A percentile compares a stretch with the other conserved stretches of the same genome.
Evolutionary conservation across 2,113 vertebrate species (phyloP).

Genomic region (Orientallactaga bullata): DNA sequence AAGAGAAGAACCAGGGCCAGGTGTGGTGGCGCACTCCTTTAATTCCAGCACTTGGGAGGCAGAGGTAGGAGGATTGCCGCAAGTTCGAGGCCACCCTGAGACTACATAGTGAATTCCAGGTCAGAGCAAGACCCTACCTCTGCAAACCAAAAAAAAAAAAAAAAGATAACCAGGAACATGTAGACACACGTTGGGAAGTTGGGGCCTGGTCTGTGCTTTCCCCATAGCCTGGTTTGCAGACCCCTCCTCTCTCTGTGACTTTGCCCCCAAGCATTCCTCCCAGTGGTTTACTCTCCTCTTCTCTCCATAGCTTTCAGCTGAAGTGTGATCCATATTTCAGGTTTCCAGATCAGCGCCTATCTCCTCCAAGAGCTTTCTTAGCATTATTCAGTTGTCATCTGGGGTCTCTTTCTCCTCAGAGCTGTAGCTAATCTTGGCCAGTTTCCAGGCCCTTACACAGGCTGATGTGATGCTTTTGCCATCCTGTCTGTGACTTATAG

Average conservation of each 20-base stretch:
- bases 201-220: neutral
- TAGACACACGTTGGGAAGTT: too few relatives aligned
- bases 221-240: too few relatives aligned
- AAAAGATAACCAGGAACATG: neutral
- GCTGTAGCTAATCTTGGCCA: neutral
- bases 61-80: too few relatives aligned
- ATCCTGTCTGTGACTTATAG: neutral
- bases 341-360: neutral
- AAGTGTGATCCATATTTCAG: neutral
- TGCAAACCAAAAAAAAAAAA: too few relatives aligned
- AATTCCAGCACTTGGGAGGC: too few relatives aligned
- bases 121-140: too few relatives aligned
- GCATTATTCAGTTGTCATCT: neutral
- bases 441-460: neutral
- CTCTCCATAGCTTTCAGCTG: neutral
- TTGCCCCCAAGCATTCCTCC: neutral
- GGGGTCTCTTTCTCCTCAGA: neutral
- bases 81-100: too few relatives aligned
- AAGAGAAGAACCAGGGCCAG: neutral
- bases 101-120: too few relatives aligned
- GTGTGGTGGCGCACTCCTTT: too few relatives aligned
- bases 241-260: neutral
- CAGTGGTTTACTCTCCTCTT: neutral
- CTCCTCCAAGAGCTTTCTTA: slow-evolving; percentile 27
- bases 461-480: neutral